These are phyloP conservation scores for Pteronura brasiliensis DNA, from an alignment of 2,113 vertebrate genomes.

Conservation along the genomic window DNA sequence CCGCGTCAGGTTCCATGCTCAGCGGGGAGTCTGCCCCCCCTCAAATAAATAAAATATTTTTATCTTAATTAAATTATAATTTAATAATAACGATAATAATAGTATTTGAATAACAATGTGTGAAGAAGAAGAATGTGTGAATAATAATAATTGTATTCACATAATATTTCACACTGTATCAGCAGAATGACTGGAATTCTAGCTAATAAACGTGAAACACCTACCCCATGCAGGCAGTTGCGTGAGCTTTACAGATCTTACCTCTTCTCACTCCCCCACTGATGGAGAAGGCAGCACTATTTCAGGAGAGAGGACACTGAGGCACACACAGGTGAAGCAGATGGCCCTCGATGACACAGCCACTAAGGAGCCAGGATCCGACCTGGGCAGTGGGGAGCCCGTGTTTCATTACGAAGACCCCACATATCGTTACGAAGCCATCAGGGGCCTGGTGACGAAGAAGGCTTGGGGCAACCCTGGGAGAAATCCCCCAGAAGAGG, in stretches of 20 bases:
- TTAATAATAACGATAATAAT: no score
- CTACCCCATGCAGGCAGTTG: neutral
- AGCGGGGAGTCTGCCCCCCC: neutral
- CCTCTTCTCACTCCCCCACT: neutral
- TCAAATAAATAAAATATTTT: neutral
- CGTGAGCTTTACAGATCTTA: neutral
- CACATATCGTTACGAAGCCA: fast-evolving
- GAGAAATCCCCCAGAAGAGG: no score
- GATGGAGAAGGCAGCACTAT: neutral
- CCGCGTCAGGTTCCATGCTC: neutral
- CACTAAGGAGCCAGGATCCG: neutral
- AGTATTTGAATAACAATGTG: no score
- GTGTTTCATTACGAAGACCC: neutral
- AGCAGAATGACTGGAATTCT: neutral
- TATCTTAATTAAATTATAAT: no score
- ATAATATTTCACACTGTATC: neutral
- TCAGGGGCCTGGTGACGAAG: neutral
- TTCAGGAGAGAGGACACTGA: neutral
- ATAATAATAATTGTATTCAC: neutral
- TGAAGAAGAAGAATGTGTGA: no score
- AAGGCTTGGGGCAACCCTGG: fast-evolving
- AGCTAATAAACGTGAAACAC: neutral
- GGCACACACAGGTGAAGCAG: neutral
- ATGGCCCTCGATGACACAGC: neutral
- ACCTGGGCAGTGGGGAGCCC: neutral